Percentiles rank a stretch among this genome's conserved stretches.
These are phyloP conservation scores for Merluccius polli DNA, from an alignment of 2,797 vertebrate genomes.

Conservation along the genomic window DNA sequence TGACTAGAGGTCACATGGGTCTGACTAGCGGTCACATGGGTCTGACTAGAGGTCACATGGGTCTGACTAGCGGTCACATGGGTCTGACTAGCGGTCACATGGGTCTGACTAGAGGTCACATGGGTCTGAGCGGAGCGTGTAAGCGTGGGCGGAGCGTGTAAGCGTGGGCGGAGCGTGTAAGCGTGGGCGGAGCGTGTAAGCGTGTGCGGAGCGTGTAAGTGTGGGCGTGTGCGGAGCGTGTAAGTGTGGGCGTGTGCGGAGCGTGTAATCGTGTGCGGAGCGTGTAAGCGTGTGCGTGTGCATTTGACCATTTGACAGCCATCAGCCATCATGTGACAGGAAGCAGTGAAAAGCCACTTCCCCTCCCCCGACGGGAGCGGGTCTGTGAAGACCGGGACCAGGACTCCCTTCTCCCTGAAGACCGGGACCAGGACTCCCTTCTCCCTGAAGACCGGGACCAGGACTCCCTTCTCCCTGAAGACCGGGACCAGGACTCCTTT, in stretches of 20 bases:
- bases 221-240: neutral
- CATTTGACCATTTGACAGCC: neutral
- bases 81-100: too few species aligned
- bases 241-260: neutral
- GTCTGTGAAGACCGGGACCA: constrained; percentile 43
- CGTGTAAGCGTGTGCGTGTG: neutral
- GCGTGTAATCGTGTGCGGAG: neutral
- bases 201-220: too few species aligned
- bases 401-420: neutral
- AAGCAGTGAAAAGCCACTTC: neutral
- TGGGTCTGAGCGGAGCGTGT: too few species aligned
- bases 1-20: too few species aligned
- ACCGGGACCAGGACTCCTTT: constrained; percentile 16
- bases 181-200: too few species aligned
- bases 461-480: neutral
- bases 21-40: too few species aligned
- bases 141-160: too few species aligned
- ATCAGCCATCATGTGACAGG: neutral
- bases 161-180: too few species aligned
- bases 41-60: too few species aligned
- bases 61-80: too few species aligned
- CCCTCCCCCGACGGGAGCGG: neutral
- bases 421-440: constrained; percentile 38
- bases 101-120: too few species aligned
- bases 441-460: constrained; percentile 42